Evolutionary conservation across 2,888 invertebrate genomes (phyloP).

Genomic region (Lordiphosa andalusiaca): DNA sequence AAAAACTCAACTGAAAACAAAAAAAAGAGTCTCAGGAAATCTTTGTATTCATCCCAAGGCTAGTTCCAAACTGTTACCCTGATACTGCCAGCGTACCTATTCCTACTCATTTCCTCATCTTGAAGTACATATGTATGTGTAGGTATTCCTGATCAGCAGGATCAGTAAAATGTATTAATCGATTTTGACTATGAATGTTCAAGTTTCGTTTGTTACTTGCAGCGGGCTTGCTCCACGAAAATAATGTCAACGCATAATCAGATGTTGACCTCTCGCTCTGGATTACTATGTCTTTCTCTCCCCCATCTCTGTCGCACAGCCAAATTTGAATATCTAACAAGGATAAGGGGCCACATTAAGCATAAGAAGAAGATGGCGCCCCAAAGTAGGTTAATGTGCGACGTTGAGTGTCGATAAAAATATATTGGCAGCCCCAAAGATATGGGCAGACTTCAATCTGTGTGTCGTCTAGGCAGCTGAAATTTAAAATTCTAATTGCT

Average conservation of each 20-base stretch:
- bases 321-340: constrained; percentile 68
- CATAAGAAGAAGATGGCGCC: constrained; percentile 25
- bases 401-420: constrained; percentile 58
- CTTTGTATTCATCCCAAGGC: no score
- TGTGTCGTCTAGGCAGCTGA: constrained; percentile 39
- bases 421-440: constrained; percentile 30
- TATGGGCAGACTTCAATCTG: constrained; percentile 38
- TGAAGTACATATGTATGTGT: no score
- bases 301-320: constrained; percentile 14
- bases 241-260: constrained; percentile 49
- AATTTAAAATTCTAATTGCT: constrained; percentile 72
- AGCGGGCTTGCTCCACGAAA: constrained; percentile 15
- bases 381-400: constrained; percentile 71
- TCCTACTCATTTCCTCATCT: no score
- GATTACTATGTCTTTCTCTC: neutral
- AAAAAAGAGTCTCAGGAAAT: no score
- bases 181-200: no score
- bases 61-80: no score
- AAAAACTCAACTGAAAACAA: no score
- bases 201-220: constrained; percentile 1
- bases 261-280: constrained; percentile 36
- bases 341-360: constrained; percentile 47
- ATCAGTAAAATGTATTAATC: no score
- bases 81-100: no score
- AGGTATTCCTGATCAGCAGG: no score